Conservation (phyloP, 2,113 vertebrate species). For the Callithrix jacchus region DNA sequence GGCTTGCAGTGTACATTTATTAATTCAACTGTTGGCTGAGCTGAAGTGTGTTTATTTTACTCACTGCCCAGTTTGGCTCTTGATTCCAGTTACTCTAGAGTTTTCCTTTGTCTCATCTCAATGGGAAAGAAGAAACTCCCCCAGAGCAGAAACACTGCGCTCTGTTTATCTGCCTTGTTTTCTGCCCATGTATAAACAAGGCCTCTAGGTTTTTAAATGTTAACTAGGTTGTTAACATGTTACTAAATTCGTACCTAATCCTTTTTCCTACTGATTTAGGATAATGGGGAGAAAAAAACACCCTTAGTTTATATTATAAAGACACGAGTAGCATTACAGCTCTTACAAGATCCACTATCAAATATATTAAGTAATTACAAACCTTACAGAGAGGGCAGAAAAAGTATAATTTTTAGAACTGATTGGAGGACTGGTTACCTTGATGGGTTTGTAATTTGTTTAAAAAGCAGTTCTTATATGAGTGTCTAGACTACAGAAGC, state of each 20-base stretch:
- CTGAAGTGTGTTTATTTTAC: neutral
- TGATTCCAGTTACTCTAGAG: neutral
- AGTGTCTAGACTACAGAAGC: neutral
- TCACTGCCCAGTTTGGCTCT: neutral
- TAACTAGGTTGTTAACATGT: neutral
- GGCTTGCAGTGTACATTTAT: neutral
- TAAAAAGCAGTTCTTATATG: neutral
- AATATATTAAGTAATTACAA: neutral
- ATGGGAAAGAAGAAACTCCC: conserved; percentile 26
- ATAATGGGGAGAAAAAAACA: neutral
- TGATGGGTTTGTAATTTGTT: neutral
- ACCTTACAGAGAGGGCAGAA: neutral
- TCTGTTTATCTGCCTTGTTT: neutral
- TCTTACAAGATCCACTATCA: neutral
- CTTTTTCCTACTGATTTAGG: neutral
- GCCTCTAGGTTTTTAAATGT: neutral
- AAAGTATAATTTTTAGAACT: neutral
- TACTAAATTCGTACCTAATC: conserved; percentile 12
- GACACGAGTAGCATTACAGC: neutral
- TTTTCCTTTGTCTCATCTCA: conserved; percentile 28
- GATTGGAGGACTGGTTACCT: neutral
- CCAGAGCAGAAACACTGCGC: neutral
- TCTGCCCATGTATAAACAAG: neutral
- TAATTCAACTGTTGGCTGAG: neutral
- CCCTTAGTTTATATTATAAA: neutral